Evolutionary conservation across 2,113 vertebrate species (phyloP).

Genomic region (Actinemys pallida): DNA sequence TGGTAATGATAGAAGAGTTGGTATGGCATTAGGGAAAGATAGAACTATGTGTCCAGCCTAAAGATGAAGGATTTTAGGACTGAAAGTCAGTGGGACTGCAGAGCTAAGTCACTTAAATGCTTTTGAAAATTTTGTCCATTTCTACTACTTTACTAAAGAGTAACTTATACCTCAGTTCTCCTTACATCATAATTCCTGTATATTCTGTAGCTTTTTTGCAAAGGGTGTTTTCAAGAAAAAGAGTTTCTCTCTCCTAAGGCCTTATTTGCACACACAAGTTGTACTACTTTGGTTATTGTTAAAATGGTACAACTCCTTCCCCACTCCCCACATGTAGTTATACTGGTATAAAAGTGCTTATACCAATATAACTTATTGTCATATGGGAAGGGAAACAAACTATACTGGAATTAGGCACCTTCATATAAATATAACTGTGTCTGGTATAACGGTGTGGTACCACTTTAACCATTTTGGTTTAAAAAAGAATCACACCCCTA

Average conservation of each 20-base stretch:
- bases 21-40: neutral
- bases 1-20: neutral
- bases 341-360: neutral
- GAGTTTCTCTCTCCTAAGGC: neutral
- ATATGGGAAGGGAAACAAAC: neutral
- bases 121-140: neutral
- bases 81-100: neutral
- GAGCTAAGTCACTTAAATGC: neutral
- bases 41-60: neutral
- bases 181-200: neutral
- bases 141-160: neutral
- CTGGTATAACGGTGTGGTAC: neutral
- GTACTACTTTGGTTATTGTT: neutral
- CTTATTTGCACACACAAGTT: neutral
- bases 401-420: neutral
- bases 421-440: neutral
- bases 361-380: neutral
- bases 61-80: neutral
- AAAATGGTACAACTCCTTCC: neutral
- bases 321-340: neutral
- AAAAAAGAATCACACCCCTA: neutral
- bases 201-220: neutral
- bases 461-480: neutral
- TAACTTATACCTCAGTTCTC: neutral
- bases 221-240: neutral